These are phyloP conservation scores for Nyctibius bracteatus DNA, from an alignment of 2,113 vertebrate species.

Conservation along the genomic window DNA sequence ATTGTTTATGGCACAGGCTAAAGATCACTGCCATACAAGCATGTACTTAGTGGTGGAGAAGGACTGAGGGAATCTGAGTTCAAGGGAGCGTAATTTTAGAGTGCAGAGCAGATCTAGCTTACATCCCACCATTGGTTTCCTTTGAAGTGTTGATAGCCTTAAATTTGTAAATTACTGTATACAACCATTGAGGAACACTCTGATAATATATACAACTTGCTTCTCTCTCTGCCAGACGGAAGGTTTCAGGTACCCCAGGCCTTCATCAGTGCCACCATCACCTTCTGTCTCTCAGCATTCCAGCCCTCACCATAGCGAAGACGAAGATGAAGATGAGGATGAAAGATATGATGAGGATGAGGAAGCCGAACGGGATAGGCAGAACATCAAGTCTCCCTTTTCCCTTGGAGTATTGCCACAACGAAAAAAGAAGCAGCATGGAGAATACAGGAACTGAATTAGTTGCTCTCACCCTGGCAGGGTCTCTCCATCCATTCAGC, in stretches of 20 bases:
- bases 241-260: conserved; percentile 89
- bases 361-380: conserved; percentile 88
- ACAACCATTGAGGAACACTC: neutral
- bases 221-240: conserved; percentile 76
- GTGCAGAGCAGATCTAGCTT: neutral
- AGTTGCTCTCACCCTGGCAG: neutral
- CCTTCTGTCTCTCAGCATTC: conserved; percentile 88
- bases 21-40: neutral
- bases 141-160: neutral
- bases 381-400: conserved; percentile 89
- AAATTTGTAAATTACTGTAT: neutral
- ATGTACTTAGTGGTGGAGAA: neutral
- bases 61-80: neutral
- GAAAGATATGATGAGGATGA: conserved; percentile 90
- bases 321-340: conserved; percentile 75
- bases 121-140: neutral
- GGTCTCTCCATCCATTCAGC: neutral
- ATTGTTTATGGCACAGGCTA: neutral
- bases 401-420: conserved; percentile 63
- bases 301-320: conserved; percentile 88
- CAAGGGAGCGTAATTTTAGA: neutral
- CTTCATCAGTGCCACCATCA: conserved; percentile 90
- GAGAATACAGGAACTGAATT: conserved; percentile 80
- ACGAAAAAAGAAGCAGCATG: conserved; percentile 81
- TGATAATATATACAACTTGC: neutral